Base-by-base conservation (phyloP, 2,113 vertebrate species). In the Mesembrinibis cayennensis region DNA sequence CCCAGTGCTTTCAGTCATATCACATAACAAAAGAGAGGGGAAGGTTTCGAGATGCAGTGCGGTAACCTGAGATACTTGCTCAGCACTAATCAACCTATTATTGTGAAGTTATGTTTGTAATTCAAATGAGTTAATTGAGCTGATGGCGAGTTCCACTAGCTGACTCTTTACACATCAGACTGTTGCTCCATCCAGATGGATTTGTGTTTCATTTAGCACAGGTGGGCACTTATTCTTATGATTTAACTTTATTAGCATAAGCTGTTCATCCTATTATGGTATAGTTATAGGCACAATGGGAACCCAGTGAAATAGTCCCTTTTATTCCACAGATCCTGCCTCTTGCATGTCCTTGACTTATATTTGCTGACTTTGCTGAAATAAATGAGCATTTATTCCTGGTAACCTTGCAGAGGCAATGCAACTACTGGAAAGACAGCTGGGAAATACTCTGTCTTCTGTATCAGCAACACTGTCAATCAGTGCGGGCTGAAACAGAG, bases 181-280 rank as follows among this genome's bases (percentile, higher is more conserved):
- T 70, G 62, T 76, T 93, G 93, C 82, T 90, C 74, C 53, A 66
- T 91, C 87, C 96, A 95, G 93, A 94, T 90, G 94, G 84, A 86
- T 95, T 87, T 94, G 66, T 93, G 85, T 94, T 96, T 96, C 89
- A 86, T 78, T 91, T 84, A 91, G 93, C 95, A 96, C 96, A 97
- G 91, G 94, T 97, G 87, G 84, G 87, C 89, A 95, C 91, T 96
- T 95, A 96, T 87, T 97, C 93, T 94, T 87, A 93, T 90, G 81
- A 95, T 88, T 56, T 95, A 94, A 93, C 89, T 95, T 92, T 93
- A 95, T 95, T 96, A 97, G 91, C 91, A 97, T 97, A 96, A 97
- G 93, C 87, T 32, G 32, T 79, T 97, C 91, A 96, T 91, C 94
- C 82, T 91, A 4, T 95, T 91, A 97, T 36, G 67, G 62, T 63